Conservation (phyloP, 2,113 vertebrate genomes). For the Oreochromis tanganicae region DNA sequence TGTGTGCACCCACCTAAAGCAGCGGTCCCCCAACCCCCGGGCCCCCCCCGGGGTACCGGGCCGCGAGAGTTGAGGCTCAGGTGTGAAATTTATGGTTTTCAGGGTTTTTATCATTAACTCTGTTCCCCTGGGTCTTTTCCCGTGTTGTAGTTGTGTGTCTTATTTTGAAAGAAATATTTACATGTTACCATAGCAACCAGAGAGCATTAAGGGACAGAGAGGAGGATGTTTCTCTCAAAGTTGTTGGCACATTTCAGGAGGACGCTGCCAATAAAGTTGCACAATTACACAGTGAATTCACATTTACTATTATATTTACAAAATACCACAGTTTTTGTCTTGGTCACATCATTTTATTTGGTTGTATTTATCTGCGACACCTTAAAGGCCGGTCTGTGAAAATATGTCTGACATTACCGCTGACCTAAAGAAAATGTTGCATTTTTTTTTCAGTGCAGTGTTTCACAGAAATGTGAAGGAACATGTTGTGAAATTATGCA, state of each 20-base stretch:
- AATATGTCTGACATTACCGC: fast-evolving
- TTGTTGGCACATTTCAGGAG: not conserved
- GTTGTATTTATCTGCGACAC: too few species aligned
- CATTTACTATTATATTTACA: not conserved
- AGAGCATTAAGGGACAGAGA: not conserved
- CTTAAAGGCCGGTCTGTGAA: not conserved
- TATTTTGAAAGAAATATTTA: not conserved
- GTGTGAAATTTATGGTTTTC: not conserved
- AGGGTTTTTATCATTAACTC: not conserved
- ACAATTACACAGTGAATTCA: not conserved
- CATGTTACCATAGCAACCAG: fast-evolving
- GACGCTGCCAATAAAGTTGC: not conserved
- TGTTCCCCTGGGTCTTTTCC: not conserved
- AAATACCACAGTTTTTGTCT: fast-evolving
- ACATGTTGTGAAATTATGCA: fast-evolving
- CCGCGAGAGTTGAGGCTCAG: not conserved
- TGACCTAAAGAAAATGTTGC: not conserved
- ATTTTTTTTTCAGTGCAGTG: not conserved
- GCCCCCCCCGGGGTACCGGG: too few species aligned
- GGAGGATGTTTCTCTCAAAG: fast-evolving
- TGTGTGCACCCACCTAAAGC: not conserved
- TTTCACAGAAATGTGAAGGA: not conserved
- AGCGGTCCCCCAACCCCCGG: not conserved
- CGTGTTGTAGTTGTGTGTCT: not conserved
- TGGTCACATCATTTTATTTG: too few species aligned